Percentiles rank a stretch among this genome's conserved stretches.
phyloP scores from a whole-genome alignment of 2,888 invertebrate genomes.

The Drosophila falleni region DNA sequence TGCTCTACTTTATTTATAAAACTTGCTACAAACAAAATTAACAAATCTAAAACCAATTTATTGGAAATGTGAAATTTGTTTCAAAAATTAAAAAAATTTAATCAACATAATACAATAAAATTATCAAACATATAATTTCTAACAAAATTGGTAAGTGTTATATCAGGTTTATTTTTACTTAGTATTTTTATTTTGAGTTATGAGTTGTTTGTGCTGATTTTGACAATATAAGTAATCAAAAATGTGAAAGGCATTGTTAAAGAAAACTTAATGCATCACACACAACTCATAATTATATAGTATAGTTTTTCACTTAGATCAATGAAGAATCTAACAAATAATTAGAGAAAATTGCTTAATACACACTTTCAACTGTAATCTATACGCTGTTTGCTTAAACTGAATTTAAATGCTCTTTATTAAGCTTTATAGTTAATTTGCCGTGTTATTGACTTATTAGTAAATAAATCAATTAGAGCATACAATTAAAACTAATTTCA shows the following conservation, averaged over 20 bases:
- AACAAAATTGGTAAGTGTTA: constrained; percentile 72
- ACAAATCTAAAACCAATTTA: constrained; percentile 56
- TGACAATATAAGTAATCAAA: not conserved
- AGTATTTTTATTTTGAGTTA: not conserved
- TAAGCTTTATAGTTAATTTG: constrained; percentile 51
- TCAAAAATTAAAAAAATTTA: constrained; percentile 47
- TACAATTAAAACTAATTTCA: constrained; percentile 14
- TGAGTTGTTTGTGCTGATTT: constrained; percentile 23
- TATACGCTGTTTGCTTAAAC: constrained; percentile 30
- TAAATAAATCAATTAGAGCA: not conserved
- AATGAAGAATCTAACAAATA: constrained; percentile 11
- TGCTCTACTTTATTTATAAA: constrained; percentile 55
- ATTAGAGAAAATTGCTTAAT: constrained; percentile 20
- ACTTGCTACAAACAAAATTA: constrained; percentile 59
- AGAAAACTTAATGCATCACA: constrained; percentile 13
- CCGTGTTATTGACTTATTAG: constrained; percentile 50
- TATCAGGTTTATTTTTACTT: constrained; percentile 52
- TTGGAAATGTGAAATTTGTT: constrained; percentile 73
- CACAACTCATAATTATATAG: constrained; percentile 6
- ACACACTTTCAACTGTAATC: constrained; percentile 33
- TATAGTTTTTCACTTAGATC: constrained; percentile 18
- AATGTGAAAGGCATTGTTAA: not conserved
- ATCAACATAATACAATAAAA: constrained; percentile 45
- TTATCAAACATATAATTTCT: constrained; percentile 51
- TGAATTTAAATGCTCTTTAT: constrained; percentile 26